Conservation (phyloP, 2,888 invertebrate genomes). For the Vanessa cardui region DNA sequence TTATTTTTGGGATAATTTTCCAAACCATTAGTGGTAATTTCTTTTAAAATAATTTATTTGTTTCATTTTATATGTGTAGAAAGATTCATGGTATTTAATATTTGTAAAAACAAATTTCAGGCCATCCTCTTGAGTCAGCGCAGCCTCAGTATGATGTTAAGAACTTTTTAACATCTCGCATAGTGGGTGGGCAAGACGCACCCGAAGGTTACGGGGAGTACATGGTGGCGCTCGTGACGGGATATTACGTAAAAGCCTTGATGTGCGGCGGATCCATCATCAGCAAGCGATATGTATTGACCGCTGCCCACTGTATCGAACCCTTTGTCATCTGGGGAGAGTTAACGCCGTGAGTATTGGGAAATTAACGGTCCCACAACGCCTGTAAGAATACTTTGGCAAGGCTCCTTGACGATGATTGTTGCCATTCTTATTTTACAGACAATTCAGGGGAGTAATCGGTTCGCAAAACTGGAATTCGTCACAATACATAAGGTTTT, state of each 20-base stretch:
- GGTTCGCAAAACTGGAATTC: too few species aligned
- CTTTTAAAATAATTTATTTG: background rate
- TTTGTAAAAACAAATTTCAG: conserved; percentile 22
- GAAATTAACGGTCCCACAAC: background rate
- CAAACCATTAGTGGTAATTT: conserved; percentile 18
- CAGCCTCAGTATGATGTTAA: conserved; percentile 9
- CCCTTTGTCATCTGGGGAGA: conserved; percentile 29
- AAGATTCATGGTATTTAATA: background rate
- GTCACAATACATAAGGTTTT: conserved; percentile 30
- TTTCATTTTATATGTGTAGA: too few species aligned
- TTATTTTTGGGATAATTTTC: conserved; percentile 11
- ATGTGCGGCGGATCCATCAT: conserved; percentile 63
- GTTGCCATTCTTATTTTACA: background rate
- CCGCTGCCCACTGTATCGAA: conserved; percentile 67
- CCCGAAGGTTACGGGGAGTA: conserved; percentile 53
- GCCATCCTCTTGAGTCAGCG: conserved; percentile 18
- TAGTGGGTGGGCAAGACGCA: conserved; percentile 61
- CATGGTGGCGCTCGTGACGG: conserved; percentile 47
- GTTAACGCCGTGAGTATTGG: background rate
- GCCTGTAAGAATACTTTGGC: background rate
- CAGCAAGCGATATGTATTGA: conserved; percentile 51
- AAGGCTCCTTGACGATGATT: too few species aligned
- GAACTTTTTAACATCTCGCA: conserved; percentile 44
- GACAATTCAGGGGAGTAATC: too few species aligned
- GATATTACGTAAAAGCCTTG: conserved; percentile 39